A percentile compares a stretch with the other conserved stretches of the same genome.
Conservation (phyloP, 2,113 vertebrate genomes). For the Fregata magnificens region DNA sequence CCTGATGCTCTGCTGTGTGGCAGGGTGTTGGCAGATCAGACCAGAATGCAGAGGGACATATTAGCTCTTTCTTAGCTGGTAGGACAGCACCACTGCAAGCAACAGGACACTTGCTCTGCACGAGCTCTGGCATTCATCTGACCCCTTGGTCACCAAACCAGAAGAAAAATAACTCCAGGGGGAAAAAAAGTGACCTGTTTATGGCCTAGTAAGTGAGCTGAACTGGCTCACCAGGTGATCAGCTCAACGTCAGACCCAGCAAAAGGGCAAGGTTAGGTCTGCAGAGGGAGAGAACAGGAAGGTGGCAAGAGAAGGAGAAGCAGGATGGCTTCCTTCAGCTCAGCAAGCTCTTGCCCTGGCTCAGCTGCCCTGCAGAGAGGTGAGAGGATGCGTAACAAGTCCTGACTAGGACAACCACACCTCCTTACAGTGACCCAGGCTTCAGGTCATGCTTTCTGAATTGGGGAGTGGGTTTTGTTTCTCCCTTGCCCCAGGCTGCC, state of each 20-base stretch:
- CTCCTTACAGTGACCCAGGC: not conserved
- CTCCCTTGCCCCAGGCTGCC: not conserved
- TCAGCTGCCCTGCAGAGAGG: not conserved
- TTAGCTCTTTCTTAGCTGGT: not conserved
- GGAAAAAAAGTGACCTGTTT: not conserved
- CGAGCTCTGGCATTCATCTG: not conserved
- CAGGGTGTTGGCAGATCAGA: not conserved
- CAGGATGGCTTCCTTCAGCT: not conserved
- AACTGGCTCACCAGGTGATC: not conserved
- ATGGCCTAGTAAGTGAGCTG: not conserved
- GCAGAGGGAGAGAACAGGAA: not conserved
- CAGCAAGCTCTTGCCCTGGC: not conserved
- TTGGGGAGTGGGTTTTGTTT: not conserved
- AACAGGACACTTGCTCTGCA: not conserved
- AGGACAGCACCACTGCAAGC: not conserved
- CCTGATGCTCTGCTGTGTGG: not conserved
- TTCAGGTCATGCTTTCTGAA: not conserved
- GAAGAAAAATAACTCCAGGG: not conserved
- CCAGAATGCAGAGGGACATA: not conserved
- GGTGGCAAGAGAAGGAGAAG: not conserved
- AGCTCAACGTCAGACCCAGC: not conserved
- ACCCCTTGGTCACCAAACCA: not conserved
- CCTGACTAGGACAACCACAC: not conserved
- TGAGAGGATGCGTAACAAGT: rapidly evolving
- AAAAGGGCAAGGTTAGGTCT: not conserved